phyloP scores from a whole-genome alignment of 2,797 vertebrate genomes.

The Enoplosus armatus region DNA sequence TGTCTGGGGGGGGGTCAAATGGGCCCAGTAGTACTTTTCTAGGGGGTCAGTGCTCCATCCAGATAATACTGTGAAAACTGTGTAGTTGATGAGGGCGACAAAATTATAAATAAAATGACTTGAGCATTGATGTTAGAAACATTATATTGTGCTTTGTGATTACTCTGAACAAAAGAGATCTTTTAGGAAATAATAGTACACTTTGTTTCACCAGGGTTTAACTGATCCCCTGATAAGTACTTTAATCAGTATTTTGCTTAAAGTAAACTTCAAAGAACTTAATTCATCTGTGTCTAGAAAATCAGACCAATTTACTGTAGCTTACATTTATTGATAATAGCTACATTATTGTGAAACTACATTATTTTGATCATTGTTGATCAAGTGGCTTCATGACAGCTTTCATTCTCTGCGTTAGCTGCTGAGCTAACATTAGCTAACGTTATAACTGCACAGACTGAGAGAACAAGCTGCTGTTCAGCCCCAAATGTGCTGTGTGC shows the following conservation, averaged over 20 bases:
- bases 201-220: background rate
- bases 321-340: background rate
- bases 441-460: background rate
- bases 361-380: too few species aligned
- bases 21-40: background rate
- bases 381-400: background rate
- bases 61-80: background rate
- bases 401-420: background rate
- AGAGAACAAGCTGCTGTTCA: background rate
- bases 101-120: background rate
- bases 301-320: background rate
- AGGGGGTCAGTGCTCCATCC: background rate
- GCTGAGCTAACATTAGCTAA: background rate
- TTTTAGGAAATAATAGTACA: background rate
- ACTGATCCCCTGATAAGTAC: background rate
- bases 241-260: background rate
- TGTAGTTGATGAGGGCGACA: too few species aligned
- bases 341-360: background rate
- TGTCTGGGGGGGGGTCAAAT: background rate
- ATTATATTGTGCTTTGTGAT: background rate
- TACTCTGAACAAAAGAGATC: background rate
- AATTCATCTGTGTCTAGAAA: background rate
- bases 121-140: background rate
- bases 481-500: background rate
- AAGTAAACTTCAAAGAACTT: background rate